These are phyloP conservation scores for Stichodactyla mertensii DNA, from an alignment of 64 coral and sea anemone species.

Conservation along the genomic window DNA sequence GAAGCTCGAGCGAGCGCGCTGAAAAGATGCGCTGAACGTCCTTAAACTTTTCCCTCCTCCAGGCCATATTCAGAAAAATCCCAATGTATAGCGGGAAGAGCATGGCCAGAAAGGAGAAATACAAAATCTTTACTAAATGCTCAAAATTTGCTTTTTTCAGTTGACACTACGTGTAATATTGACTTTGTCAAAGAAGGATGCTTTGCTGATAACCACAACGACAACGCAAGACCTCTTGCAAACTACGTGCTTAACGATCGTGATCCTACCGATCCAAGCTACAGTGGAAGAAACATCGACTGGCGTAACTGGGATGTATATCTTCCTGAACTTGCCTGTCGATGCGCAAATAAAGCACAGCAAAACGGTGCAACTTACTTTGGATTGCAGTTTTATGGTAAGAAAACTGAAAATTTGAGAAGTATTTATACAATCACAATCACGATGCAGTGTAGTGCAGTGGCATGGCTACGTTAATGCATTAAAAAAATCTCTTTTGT, in stretches of 20 bases:
- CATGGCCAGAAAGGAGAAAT: no score
- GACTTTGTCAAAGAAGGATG: constrained; percentile 41
- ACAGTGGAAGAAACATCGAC: constrained; percentile 44
- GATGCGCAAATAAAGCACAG: constrained; percentile 54
- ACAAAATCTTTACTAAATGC: no score
- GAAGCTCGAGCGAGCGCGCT: no score
- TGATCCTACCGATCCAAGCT: background rate
- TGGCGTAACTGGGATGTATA: constrained; percentile 64
- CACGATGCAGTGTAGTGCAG: background rate
- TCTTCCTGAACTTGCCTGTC: constrained; percentile 39
- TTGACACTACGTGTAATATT: background rate
- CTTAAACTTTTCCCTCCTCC: no score
- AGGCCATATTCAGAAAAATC: no score
- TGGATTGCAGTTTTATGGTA: constrained; percentile 67
- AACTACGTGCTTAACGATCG: constrained; percentile 67
- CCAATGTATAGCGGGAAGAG: no score
- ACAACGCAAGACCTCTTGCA: constrained; percentile 22
- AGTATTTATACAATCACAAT: background rate
- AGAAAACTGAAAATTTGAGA: no score
- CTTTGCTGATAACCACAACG: constrained; percentile 11
- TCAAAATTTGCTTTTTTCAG: background rate
- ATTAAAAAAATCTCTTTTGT: background rate
- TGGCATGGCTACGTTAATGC: background rate
- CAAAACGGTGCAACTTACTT: constrained; percentile 30
- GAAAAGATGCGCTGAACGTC: no score